phyloP scores from a whole-genome alignment of 2,888 invertebrate species.

The Lasioglossum marginatum region DNA sequence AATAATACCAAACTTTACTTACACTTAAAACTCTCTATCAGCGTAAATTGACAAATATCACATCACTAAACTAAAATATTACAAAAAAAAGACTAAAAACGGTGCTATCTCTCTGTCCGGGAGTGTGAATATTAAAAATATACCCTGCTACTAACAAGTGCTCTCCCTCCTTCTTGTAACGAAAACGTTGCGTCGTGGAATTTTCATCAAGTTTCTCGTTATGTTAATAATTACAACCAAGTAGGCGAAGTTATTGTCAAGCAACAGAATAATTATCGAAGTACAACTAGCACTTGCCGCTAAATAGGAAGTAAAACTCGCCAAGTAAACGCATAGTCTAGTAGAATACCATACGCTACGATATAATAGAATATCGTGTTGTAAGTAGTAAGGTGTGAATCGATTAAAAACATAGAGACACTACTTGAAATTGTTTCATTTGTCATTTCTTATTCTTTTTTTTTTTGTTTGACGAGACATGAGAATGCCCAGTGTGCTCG shows the following conservation, averaged over 20 bases:
- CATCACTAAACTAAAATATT: neutral
- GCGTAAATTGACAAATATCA: neutral
- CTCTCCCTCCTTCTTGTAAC: neutral
- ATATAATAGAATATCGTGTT: constrained; percentile 22
- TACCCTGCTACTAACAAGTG: neutral
- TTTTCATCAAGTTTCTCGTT: neutral
- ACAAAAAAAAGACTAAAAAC: too few relatives aligned
- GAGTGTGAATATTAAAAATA: neutral
- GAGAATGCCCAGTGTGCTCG: neutral
- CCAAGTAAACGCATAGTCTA: constrained; percentile 35
- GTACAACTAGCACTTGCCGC: constrained; percentile 14
- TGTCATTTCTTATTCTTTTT: neutral
- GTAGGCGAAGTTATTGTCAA: neutral
- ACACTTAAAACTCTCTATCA: neutral
- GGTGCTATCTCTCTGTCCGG: neutral
- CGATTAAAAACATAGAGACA: constrained; percentile 32
- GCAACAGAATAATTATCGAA: neutral
- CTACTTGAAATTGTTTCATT: constrained; percentile 21
- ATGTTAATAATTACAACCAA: neutral
- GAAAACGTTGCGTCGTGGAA: neutral
- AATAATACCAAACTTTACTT: neutral
- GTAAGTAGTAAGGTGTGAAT: constrained; percentile 18
- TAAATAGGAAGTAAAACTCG: constrained; percentile 12
- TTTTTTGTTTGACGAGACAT: constrained; percentile 56
- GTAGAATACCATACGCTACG: constrained; percentile 34